A percentile compares a stretch with the other conserved stretches of the same genome.
phyloP scores from a whole-genome alignment of 2,113 vertebrate species.

The Protomyctophum bolini region DNA sequence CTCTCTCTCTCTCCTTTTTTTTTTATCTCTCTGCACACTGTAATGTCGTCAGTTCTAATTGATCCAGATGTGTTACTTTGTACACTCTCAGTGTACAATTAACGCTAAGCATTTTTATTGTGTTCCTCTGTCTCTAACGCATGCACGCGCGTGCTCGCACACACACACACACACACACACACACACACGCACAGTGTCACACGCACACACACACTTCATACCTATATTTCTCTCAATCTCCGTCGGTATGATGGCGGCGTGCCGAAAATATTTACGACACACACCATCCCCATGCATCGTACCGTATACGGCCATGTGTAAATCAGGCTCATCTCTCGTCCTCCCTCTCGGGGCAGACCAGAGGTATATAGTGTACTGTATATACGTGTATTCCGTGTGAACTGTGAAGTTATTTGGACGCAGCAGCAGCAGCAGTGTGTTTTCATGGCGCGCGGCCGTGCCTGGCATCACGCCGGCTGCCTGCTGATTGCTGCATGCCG shows the following conservation, averaged over 20 bases:
- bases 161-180: too few species aligned
- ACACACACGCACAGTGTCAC: too few species aligned
- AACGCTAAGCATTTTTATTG: too few species aligned
- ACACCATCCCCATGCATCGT: too few species aligned
- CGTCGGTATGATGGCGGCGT: too few species aligned
- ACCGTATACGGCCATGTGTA: too few species aligned
- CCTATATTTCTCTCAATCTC: too few species aligned
- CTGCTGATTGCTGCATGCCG: slow-evolving; percentile 91
- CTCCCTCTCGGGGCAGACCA: slow-evolving; percentile 65
- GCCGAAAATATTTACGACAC: too few species aligned
- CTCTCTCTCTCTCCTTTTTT: slow-evolving; percentile 75
- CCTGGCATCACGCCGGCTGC: slow-evolving; percentile 75
- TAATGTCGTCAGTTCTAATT: slow-evolving; percentile 17
- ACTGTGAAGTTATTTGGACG: slow-evolving; percentile 90
- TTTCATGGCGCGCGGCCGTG: slow-evolving; percentile 74
- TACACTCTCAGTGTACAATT: too few species aligned
- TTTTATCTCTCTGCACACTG: slow-evolving; percentile 61
- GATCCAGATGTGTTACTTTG: too few species aligned
- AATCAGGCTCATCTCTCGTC: not conserved
- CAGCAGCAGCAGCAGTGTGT: slow-evolving; percentile 63
- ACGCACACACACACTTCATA: too few species aligned
- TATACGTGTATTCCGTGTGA: slow-evolving; percentile 56
- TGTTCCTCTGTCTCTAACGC: slow-evolving; percentile 59
- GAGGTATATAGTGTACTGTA: slow-evolving; percentile 63
- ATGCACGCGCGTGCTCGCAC: slow-evolving; percentile 69